These are phyloP conservation scores for Megaceryle alcyon DNA, from an alignment of 2,797 vertebrate species.

Conservation along the genomic window DNA sequence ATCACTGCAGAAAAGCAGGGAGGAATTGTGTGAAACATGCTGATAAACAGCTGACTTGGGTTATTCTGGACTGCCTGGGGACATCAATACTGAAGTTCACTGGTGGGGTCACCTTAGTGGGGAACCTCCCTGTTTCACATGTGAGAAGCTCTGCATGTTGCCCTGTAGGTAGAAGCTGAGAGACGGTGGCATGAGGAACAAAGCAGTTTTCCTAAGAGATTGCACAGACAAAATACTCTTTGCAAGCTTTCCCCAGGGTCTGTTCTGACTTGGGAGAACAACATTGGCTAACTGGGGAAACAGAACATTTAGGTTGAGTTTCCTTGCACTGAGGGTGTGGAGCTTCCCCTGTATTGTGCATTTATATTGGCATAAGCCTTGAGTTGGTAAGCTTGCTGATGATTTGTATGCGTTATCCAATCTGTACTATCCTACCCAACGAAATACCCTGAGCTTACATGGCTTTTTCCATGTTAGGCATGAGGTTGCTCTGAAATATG, in stretches of 20 bases:
- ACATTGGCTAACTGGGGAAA: background rate
- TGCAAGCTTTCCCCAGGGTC: background rate
- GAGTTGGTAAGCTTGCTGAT: background rate
- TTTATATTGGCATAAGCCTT: background rate
- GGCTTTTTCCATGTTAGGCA: rapidly evolving
- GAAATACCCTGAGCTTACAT: rapidly evolving
- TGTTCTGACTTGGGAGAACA: background rate
- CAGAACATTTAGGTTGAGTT: background rate
- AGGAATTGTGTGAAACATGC: background rate
- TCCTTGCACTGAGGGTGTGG: background rate
- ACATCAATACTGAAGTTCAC: background rate
- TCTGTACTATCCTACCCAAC: too few relatives aligned
- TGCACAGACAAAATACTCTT: background rate
- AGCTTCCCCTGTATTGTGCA: background rate
- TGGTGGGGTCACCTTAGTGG: background rate
- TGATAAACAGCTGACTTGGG: background rate
- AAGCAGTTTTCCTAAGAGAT: background rate
- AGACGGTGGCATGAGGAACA: background rate
- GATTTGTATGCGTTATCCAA: background rate
- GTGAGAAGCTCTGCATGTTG: background rate
- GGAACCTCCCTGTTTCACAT: background rate
- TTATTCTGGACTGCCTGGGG: background rate
- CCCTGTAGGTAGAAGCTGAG: background rate
- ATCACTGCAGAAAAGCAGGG: background rate
- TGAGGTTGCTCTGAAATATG: background rate